Percentiles rank a stretch among this genome's conserved stretches.
phyloP scores from a whole-genome alignment of 2,797 vertebrate species.

The Sandelia bainsii region DNA sequence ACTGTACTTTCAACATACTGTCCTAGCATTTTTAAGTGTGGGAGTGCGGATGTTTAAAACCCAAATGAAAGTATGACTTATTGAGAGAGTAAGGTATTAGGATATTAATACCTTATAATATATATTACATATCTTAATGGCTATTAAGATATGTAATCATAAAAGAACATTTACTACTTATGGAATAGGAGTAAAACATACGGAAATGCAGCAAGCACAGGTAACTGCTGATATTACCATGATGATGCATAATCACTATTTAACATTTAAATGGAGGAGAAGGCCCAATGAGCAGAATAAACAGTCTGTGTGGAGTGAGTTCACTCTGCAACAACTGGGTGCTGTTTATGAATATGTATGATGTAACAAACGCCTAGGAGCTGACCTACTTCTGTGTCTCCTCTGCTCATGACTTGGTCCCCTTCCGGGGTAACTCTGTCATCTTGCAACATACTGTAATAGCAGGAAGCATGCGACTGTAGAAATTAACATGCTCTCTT shows the following conservation, averaged over 20 bases:
- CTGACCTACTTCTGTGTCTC: conserved; percentile 81
- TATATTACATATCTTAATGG: too few species aligned
- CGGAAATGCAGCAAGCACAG: conserved; percentile 44
- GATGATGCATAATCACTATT: conserved; percentile 50
- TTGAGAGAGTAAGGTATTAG: conserved; percentile 1
- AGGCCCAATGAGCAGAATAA: conserved; percentile 69
- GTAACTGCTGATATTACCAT: conserved; percentile 29
- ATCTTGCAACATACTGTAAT: conserved; percentile 79
- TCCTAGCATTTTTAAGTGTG: too few species aligned
- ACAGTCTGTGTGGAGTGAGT: conserved; percentile 69
- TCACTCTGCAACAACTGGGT: conserved; percentile 74
- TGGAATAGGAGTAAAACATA: conserved; percentile 19
- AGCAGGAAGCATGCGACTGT: conserved; percentile 74
- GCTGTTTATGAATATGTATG: conserved; percentile 82
- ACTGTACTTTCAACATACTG: too few species aligned
- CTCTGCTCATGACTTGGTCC: conserved; percentile 78
- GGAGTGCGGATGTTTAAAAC: not conserved
- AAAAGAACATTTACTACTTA: conserved; percentile 3
- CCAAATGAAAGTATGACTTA: not conserved
- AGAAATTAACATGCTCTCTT: conserved; percentile 65
- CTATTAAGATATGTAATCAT: conserved; percentile 2
- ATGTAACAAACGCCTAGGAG: conserved; percentile 82
- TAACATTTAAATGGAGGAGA: conserved; percentile 66
- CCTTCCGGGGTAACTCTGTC: conserved; percentile 80
- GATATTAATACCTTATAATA: not conserved